A percentile compares a stretch with the other conserved stretches of the same genome.
phyloP scores from a whole-genome alignment of 2,888 invertebrate species.

The Phengaris arion region DNA sequence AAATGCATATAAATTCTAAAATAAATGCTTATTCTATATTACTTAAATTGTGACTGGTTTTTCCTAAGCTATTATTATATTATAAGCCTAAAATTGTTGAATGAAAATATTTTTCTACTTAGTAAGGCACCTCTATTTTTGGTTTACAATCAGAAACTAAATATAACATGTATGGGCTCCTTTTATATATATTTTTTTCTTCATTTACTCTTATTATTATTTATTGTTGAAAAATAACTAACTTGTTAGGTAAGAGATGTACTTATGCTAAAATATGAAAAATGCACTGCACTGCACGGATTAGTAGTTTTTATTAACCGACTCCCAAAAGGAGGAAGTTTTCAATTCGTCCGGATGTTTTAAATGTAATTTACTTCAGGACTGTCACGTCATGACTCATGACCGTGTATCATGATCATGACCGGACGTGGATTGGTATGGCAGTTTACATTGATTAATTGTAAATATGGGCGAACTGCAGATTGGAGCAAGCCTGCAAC shows the following conservation, averaged over 20 bases:
- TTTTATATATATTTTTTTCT: conserved; percentile 36
- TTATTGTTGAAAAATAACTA: not conserved
- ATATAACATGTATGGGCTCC: not conserved
- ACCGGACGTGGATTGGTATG: too few relatives aligned
- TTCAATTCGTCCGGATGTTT: too few relatives aligned
- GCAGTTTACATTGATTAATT: too few relatives aligned
- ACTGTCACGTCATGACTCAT: too few relatives aligned
- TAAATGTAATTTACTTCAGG: too few relatives aligned
- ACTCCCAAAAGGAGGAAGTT: too few relatives aligned
- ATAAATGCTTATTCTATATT: conserved; percentile 30
- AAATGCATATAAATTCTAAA: conserved; percentile 29
- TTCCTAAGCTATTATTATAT: conserved; percentile 30
- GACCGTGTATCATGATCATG: too few relatives aligned
- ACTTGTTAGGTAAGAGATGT: not conserved
- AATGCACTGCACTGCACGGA: too few relatives aligned
- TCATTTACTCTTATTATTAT: not conserved
- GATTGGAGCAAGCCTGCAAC: too few relatives aligned
- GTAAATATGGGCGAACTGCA: too few relatives aligned
- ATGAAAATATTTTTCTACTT: conserved; percentile 40
- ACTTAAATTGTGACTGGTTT: conserved; percentile 28
- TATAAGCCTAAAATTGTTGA: conserved; percentile 20
- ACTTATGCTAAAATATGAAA: too few relatives aligned
- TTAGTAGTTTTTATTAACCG: too few relatives aligned
- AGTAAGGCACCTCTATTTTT: conserved; percentile 72
- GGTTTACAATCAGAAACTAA: conserved; percentile 50